phyloP scores from a whole-genome alignment of 1,140 invertebrate species.

The Aphaenogaster ashmeadi region DNA sequence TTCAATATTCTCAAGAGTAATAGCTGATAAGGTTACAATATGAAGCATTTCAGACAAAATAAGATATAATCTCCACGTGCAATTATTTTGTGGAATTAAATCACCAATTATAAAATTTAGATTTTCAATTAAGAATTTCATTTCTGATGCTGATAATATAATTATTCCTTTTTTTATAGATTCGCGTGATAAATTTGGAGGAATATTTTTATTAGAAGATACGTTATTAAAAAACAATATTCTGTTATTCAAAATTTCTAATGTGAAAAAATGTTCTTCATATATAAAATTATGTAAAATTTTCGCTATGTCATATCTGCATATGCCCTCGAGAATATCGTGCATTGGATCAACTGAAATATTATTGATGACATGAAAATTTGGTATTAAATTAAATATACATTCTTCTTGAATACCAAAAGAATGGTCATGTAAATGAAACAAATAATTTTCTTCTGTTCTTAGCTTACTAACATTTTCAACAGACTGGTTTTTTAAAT shows the following conservation, averaged over 20 bases:
- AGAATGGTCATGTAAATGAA: background rate
- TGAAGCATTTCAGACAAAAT: background rate
- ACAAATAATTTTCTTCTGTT: background rate
- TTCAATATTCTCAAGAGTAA: background rate
- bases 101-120: background rate
- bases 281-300: conserved; percentile 11
- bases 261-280: background rate
- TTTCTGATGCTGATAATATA: conserved; percentile 14
- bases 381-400: background rate
- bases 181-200: background rate
- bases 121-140: conserved; percentile 12
- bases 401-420: conserved; percentile 6
- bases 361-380: background rate
- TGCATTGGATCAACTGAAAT: background rate
- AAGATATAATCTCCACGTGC: background rate
- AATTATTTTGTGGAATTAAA: conserved; percentile 6
- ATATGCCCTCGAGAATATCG: background rate
- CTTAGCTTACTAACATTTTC: background rate
- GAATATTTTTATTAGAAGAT: background rate
- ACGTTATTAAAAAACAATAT: background rate
- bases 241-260: background rate
- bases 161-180: background rate
- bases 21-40: background rate
- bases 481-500: background rate
- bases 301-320: background rate